A percentile compares a stretch with the other conserved stretches of the same genome.
Evolutionary conservation across 2,888 invertebrate species (phyloP).

Genomic region (Thysanoteuthis rhombus): DNA sequence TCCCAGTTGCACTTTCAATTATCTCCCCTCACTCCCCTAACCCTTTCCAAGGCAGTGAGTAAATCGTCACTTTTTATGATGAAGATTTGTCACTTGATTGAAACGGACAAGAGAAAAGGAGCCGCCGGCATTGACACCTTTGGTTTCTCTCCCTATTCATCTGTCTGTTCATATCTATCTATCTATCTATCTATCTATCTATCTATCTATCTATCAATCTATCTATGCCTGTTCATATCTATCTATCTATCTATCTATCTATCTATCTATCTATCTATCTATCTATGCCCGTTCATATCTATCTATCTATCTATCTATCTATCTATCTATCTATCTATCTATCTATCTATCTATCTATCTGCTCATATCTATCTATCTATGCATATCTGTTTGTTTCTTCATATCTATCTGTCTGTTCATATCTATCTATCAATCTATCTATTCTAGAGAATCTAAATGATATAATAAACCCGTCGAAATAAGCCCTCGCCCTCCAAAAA

Average conservation of each 20-base stretch:
- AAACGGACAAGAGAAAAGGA: not conserved
- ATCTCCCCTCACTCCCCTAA: not conserved
- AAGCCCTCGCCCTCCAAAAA: no score
- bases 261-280: not conserved
- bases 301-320: no score
- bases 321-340: no score
- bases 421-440: no score
- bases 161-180: no score
- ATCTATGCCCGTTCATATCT: not conserved
- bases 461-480: no score
- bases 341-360: no score
- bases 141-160: not conserved
- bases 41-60: not conserved
- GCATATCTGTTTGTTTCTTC: no score
- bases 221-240: no score
- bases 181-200: not conserved
- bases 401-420: no score
- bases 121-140: not conserved
- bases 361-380: no score
- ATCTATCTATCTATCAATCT: not conserved
- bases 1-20: not conserved
- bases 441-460: no score
- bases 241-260: not conserved
- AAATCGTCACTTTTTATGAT: not conserved
- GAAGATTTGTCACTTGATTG: not conserved